phyloP scores from a whole-genome alignment of 92 coral and sea anemone species.

The Isaurus tuberculatus region DNA sequence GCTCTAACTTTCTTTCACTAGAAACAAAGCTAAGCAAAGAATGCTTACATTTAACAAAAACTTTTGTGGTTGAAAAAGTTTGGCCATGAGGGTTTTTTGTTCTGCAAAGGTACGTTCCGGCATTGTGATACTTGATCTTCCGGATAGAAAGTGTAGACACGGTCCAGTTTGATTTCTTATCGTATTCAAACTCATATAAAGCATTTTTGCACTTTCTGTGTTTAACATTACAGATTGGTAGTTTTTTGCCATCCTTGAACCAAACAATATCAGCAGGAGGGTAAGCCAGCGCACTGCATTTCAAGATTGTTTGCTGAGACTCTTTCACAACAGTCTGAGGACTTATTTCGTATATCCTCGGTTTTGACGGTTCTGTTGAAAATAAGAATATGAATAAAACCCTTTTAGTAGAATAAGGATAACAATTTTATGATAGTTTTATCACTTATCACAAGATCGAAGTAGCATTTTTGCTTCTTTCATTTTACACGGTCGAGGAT shows the following conservation, averaged over 20 bases:
- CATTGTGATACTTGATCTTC: constrained; percentile 44
- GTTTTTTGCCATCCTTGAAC: constrained; percentile 51
- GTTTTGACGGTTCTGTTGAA: constrained; percentile 28
- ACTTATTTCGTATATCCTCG: constrained; percentile 22
- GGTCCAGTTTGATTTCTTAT: constrained; percentile 16
- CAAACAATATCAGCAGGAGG: constrained; percentile 49
- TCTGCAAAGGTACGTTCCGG: constrained; percentile 53
- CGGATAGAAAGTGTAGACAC: constrained; percentile 22
- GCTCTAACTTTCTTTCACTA: no score
- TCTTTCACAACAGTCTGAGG: neutral
- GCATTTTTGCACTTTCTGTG: neutral
- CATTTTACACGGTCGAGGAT: no score
- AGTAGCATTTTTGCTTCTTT: no score
- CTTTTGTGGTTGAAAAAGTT: constrained; percentile 17
- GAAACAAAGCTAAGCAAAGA: no score
- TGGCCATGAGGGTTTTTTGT: constrained; percentile 43
- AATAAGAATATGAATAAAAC: neutral
- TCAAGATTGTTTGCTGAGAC: neutral
- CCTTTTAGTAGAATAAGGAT: neutral
- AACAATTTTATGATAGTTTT: no score
- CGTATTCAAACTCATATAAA: neutral
- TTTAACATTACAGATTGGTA: neutral
- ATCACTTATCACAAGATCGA: no score
- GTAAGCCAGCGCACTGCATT: constrained; percentile 42
- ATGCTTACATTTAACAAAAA: constrained; percentile 52